A percentile compares a stretch with the other conserved stretches of the same genome.
These are phyloP conservation scores for Pyrrhia umbra DNA, from an alignment of 2,888 invertebrate species.

Conservation along the genomic window DNA sequence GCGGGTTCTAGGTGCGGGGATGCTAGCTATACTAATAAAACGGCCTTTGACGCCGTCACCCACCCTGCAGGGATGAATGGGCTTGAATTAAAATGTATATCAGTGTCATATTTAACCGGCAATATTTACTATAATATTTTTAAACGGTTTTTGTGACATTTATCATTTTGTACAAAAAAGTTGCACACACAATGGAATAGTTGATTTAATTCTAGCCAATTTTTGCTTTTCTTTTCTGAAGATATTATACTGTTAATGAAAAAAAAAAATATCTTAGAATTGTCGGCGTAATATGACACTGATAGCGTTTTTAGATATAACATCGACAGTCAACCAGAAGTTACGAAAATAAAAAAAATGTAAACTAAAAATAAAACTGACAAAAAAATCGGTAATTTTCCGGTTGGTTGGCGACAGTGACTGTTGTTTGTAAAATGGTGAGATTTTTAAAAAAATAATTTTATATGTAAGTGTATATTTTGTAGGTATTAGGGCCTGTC, in stretches of 20 bases:
- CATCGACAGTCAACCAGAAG: conserved; percentile 53
- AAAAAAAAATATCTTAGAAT: not conserved
- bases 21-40: conserved; percentile 65
- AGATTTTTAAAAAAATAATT: conserved; percentile 64
- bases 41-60: conserved; percentile 64
- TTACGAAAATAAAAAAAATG: conserved; percentile 50
- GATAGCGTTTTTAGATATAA: conserved; percentile 27
- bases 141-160: not conserved
- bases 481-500: conserved; percentile 69
- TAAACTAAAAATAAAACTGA: conserved; percentile 47
- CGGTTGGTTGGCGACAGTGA: conserved; percentile 54
- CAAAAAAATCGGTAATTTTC: conserved; percentile 61
- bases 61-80: conserved; percentile 55
- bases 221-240: not conserved
- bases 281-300: conserved; percentile 26
- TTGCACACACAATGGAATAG: not conserved
- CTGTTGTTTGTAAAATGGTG: conserved; percentile 66
- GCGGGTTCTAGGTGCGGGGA: conserved; percentile 69
- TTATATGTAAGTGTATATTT: conserved; percentile 65
- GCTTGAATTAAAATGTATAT: conserved; percentile 41
- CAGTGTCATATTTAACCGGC: conserved; percentile 37
- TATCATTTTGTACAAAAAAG: not conserved
- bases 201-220: not conserved
- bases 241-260: not conserved
- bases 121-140: not conserved